Evolutionary conservation across 2,888 invertebrate species (phyloP), one percentile per base, ranked within the genome.

Genomic region (Meteorus colon): DNA sequence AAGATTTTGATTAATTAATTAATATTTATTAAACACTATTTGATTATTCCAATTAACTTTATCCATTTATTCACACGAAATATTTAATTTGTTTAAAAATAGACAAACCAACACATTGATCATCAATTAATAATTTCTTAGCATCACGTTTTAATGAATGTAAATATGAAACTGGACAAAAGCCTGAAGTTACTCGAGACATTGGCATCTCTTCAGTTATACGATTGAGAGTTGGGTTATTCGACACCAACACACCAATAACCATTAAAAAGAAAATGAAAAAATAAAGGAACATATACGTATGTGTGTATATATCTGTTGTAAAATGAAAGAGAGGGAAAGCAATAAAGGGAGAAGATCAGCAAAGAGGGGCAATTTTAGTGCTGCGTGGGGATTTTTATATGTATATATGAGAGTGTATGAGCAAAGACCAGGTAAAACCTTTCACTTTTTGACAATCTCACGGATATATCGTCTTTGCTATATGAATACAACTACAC

Each of bases 391-490:
- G 83, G 83, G 84, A 83, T 82, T 70, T 75, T 76, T 48, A 45
- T 75, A 31, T 34, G 65, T 73, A 60, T 41, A 51, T 41, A 66
- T 72, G 37, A 72, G 51, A n/a, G 41, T 77, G 59, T 66, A 34
- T 51, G 45, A 31, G 41, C 74, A 75, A 70, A 80, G 77, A 81
- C 8, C 55, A 29, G 80, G 78, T 81, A 80, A 82, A 82, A 86
- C 89, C 88, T 89, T 89, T 89, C 89, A 89, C 89, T 89, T 88
- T 85, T 88, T 86, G 86, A 83, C 86, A 85, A 69, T 51, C 48
- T n/a, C 19, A 55, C 19, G 19, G 19, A 19, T 55, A 19, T 55
- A 8, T 55, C n/a, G 19, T 2, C 6, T 8, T 19, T 19, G 10
- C 55, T 55, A 55, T n/a, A 34, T 63, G 16, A 34, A 37, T 37